Evolutionary conservation across 1,140 invertebrate genomes (phyloP), one percentile per base, ranked within the genome.

Genomic region (Amphibalanus amphitrite): DNA sequence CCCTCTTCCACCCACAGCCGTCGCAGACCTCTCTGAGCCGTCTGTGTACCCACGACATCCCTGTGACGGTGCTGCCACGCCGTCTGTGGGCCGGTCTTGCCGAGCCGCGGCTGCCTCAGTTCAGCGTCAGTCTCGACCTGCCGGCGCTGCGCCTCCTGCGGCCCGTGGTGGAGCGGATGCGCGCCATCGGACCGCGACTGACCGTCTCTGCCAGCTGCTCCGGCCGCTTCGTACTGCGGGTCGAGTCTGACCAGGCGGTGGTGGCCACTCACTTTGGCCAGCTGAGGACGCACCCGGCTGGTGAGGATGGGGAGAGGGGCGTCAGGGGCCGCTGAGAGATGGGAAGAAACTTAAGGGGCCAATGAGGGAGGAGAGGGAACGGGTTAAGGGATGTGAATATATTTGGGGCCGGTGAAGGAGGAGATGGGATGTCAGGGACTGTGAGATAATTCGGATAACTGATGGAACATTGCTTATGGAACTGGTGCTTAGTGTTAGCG

Each of bases 91-190:
- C 79, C 4, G 85, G 88, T 47, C 92, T 87, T 79, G 81, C 87
- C 72, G 86, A 92, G 77, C 92, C 92, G 23, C 80, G 81, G 70
- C 83, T 90, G 74, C 88, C 88, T 15, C 79, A 85, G 69, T 91
- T 85, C 47, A 75, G 91, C 87, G 86, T 93, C 70, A 87, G 88
- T 40, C 85, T 93, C 73, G 84, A 88, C 72, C 81, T 93, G 81
- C 90, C 91, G 20, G 81, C 86, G 40, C 79, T 92, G 28, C 91
- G 89, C 76, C 80, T 88, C 47, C 76, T 93, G 17, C 84, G 87
- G 72, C 88, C 85, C 76, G 85, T 91, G 3, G 85, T 92, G 25
- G 92, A 93, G 68, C 84, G 88, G 75, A 88, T 93, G 84, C 90
- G 88, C 77, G 88, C 86, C 70, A 85, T 93, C 78, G 87, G 85